Evolutionary conservation across 2,797 vertebrate genomes (phyloP), one percentile per base, ranked within the genome.

Genomic region (Pelobates cultripes): DNA sequence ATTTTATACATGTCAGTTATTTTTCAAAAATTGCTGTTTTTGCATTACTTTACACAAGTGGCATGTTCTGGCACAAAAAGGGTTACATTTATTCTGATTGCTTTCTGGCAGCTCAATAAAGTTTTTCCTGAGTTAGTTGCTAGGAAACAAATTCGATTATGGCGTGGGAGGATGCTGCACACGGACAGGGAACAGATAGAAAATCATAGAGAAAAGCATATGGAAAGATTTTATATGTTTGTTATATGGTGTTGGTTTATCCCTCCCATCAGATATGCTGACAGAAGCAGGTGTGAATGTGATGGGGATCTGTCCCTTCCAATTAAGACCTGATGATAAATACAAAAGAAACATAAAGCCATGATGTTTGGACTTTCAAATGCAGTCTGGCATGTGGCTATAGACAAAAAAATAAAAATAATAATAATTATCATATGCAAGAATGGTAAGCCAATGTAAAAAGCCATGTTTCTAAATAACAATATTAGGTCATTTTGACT

Each of bases 121-220:
- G 82, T 84, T 84, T 79, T 75, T 42, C 44, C 64, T 63, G 61
- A 64, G 66, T 75, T 84, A 70, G 82, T 84, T 84, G 77, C 82
- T 84, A 84, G 77, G 82, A 79, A 63, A 84, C 77, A 5, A 28
- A 40, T 79, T 84, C 77, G 72, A 84, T 84, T 84, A 84, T 84
- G 72, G 72, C 45, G 82, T 79, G 73, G 82, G 82, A 75, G 77
- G 77, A 74, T 70, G 75, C 75, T 69, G 68, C 57, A 64, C 63
- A 63, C 45, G 51, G 47, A 77, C 45, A 77, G 10, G 53, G 14
- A 75, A 75, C 57, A 70, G 66, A 55, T 44, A 66, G 44, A 43
- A 64, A 63, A n/a, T 28, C 15, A 43, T 41, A 72, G 68, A 28
- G 28, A 28, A 28, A 28, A 28, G 28, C 53, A 68, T 63, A 57